phyloP scores from a whole-genome alignment of 2,888 invertebrate species.

The Lasioglossum marginatum region DNA sequence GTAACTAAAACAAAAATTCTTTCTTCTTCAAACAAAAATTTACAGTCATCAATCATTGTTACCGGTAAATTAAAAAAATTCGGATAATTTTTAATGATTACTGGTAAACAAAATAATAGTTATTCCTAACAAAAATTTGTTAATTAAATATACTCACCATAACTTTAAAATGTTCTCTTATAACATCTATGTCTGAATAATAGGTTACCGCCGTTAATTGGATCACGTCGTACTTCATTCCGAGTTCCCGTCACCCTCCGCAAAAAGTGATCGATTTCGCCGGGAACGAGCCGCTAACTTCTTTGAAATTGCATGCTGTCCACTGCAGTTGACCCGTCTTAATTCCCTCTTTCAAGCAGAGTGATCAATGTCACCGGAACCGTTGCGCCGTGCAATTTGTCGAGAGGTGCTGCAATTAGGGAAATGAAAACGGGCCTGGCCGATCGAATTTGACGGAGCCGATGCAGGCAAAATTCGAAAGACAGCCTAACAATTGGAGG shows the following conservation, averaged over 20 bases:
- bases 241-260: background rate
- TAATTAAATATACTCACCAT: background rate
- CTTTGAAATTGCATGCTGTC: background rate
- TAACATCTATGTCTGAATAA: background rate
- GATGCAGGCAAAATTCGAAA: slow-evolving; percentile 34
- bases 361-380: background rate
- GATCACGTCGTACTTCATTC: background rate
- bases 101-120: no score
- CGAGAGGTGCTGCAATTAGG: slow-evolving; percentile 41
- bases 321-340: background rate
- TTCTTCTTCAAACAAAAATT: no score
- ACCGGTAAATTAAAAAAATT: no score
- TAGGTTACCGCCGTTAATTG: background rate
- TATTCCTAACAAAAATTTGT: no score
- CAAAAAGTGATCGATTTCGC: background rate
- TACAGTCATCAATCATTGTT: background rate
- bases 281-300: background rate
- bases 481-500: background rate
- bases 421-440: slow-evolving; percentile 46
- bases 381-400: slow-evolving; percentile 7
- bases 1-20: background rate
- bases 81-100: no score
- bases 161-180: background rate
- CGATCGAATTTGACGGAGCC: slow-evolving; percentile 23
- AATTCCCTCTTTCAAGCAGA: background rate